These are phyloP conservation scores for Alexandromys fortis DNA, from an alignment of 2,113 vertebrate genomes.

Conservation along the genomic window DNA sequence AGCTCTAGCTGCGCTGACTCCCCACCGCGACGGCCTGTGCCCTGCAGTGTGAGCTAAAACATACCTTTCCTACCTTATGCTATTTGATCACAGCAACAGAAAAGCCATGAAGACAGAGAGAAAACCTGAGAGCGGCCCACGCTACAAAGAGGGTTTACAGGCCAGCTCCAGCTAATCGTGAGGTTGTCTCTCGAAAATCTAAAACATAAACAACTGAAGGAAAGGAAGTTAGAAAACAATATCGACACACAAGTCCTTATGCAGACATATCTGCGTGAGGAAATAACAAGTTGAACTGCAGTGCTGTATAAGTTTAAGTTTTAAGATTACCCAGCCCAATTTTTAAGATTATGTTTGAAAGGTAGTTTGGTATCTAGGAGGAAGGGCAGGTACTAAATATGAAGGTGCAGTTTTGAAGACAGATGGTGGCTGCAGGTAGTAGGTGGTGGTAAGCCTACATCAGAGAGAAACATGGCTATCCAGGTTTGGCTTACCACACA, in stretches of 20 bases:
- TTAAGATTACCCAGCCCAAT: not conserved
- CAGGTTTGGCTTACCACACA: not conserved
- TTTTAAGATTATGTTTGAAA: not conserved
- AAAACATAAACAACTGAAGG: not conserved
- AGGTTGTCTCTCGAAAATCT: not conserved
- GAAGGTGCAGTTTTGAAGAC: not conserved
- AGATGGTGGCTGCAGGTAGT: not conserved
- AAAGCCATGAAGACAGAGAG: not conserved
- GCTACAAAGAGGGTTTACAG: not conserved
- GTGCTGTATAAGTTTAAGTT: not conserved
- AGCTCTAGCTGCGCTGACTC: not conserved
- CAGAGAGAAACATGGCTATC: not conserved
- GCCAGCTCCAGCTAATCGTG: not conserved
- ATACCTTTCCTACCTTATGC: not conserved
- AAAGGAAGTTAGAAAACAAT: no score
- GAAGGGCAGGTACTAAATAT: not conserved
- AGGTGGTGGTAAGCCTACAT: not conserved
- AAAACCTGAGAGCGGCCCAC: not conserved
- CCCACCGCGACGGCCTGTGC: not conserved
- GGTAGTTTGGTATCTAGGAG: not conserved
- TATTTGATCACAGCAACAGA: not conserved
- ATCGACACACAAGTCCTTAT: no score
- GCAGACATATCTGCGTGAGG: not conserved
- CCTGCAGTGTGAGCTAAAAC: not conserved
- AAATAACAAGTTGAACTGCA: not conserved